Evolutionary conservation across 2,797 vertebrate genomes (phyloP).

Genomic region (Gobio occitaniae): DNA sequence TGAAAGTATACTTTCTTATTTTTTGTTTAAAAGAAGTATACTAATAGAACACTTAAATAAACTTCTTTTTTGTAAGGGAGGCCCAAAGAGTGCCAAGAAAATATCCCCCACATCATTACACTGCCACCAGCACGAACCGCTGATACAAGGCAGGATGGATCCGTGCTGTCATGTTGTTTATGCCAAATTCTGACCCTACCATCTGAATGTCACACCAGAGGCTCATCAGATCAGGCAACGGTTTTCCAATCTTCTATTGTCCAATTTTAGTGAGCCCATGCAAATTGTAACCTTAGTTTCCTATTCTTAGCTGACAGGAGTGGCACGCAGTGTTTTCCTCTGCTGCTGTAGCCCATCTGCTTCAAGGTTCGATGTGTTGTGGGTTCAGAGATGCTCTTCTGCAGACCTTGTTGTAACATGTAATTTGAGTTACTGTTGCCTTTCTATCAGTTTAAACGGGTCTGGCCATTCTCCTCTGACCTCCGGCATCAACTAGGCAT

Average conservation of each 20-base stretch:
- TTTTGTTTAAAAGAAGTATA: too few relatives aligned
- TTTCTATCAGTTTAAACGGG: conserved; percentile 10
- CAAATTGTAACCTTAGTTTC: background rate
- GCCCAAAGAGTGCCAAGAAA: too few relatives aligned
- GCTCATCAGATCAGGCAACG: background rate
- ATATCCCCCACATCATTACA: too few relatives aligned
- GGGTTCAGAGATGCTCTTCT: background rate
- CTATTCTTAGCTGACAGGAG: background rate
- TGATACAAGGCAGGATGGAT: conserved; percentile 7
- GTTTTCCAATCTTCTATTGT: background rate
- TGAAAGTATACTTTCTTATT: too few relatives aligned
- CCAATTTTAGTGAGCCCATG: background rate
- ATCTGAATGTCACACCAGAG: background rate
- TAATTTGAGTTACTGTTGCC: background rate
- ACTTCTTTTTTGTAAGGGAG: too few relatives aligned
- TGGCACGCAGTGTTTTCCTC: background rate
- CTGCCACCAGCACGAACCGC: too few relatives aligned
- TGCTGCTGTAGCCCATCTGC: background rate
- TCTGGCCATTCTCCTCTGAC: conserved; percentile 54
- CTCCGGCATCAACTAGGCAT: conserved; percentile 53
- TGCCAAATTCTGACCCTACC: conserved; percentile 43
- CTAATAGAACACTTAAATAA: too few relatives aligned
- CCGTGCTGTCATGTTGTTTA: conserved; percentile 55
- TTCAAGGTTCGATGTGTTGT: background rate
- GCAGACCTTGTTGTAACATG: background rate